Evolutionary conservation across 2,888 invertebrate genomes (phyloP).

Genomic region (Caenorhabditis sp.): DNA sequence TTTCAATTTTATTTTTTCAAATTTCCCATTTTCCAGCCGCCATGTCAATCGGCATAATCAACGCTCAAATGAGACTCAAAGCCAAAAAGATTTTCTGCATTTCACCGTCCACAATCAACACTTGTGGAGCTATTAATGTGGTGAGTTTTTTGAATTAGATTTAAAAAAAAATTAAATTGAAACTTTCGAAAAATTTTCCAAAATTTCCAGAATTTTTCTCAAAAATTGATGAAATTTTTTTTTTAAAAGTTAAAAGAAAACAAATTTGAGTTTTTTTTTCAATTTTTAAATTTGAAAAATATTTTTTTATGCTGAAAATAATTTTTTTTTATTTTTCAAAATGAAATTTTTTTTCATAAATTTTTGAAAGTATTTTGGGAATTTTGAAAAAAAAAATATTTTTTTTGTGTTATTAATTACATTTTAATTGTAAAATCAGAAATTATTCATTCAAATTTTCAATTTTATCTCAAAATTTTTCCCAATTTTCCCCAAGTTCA

Average conservation of each 20-base stretch:
- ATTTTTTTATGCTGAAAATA: background rate
- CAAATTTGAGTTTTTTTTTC: background rate
- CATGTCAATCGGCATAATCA: conserved; percentile 85
- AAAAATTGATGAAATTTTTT: background rate
- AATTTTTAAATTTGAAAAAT: background rate
- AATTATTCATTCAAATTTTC: too few species aligned
- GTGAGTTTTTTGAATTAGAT: conserved; percentile 54
- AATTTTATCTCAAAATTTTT: too few species aligned
- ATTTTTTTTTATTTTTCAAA: too few species aligned
- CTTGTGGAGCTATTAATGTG: conserved; percentile 85
- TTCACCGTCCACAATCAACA: conserved; percentile 85
- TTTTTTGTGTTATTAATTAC: too few species aligned
- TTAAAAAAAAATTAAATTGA: background rate
- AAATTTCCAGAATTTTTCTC: background rate
- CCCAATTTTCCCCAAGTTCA: background rate
- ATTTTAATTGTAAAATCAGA: too few species aligned
- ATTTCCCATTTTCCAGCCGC: conserved; percentile 84
- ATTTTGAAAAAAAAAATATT: too few species aligned
- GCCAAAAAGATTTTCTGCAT: conserved; percentile 85
- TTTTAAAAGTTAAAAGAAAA: conserved; percentile 9
- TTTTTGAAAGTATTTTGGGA: too few species aligned
- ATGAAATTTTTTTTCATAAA: background rate
- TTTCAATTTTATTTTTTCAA: background rate
- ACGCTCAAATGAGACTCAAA: conserved; percentile 84
- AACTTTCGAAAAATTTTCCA: too few species aligned